Evolutionary conservation across 2,113 vertebrate species (phyloP).

Genomic region (Syngnathus floridae): DNA sequence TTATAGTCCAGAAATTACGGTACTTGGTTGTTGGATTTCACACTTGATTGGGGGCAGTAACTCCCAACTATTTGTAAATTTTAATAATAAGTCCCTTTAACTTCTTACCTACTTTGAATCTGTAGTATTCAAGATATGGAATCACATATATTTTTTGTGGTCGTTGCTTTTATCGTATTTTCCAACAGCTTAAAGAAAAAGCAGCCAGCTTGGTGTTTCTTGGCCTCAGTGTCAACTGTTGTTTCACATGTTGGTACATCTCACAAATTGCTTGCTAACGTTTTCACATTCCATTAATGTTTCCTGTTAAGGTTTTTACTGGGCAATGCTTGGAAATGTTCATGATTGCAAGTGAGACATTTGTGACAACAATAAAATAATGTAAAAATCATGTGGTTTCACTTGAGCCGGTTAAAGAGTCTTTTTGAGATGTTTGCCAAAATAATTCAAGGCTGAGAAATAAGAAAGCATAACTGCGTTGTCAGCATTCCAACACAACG

Average conservation of each 20-base stretch:
- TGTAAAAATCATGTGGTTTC: not conserved
- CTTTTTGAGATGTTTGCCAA: too few relatives aligned
- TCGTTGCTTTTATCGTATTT: not conserved
- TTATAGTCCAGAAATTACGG: too few relatives aligned
- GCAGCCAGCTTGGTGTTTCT: slow-evolving; percentile 18
- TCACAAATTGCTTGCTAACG: slow-evolving; percentile 49
- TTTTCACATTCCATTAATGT: slow-evolving; percentile 36
- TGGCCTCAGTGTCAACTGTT: slow-evolving; percentile 5
- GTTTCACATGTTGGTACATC: slow-evolving; percentile 41
- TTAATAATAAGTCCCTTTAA: not conserved
- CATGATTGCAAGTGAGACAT: slow-evolving; percentile 33
- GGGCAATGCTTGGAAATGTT: slow-evolving; percentile 4
- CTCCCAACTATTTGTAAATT: not conserved
- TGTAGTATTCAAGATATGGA: not conserved
- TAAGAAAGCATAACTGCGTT: too few relatives aligned
- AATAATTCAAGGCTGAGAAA: too few relatives aligned
- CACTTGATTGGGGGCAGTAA: too few relatives aligned
- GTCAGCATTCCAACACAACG: too few relatives aligned
- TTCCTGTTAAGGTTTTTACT: slow-evolving; percentile 15
- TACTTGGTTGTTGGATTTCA: too few relatives aligned
- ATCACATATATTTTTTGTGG: not conserved
- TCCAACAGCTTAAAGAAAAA: slow-evolving; percentile 3
- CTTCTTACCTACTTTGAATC: not conserved
- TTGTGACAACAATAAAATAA: slow-evolving; percentile 2
- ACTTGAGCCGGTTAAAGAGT: too few relatives aligned